Conservation (phyloP, 2,888 invertebrate species). For the Andrena praecox region DNA sequence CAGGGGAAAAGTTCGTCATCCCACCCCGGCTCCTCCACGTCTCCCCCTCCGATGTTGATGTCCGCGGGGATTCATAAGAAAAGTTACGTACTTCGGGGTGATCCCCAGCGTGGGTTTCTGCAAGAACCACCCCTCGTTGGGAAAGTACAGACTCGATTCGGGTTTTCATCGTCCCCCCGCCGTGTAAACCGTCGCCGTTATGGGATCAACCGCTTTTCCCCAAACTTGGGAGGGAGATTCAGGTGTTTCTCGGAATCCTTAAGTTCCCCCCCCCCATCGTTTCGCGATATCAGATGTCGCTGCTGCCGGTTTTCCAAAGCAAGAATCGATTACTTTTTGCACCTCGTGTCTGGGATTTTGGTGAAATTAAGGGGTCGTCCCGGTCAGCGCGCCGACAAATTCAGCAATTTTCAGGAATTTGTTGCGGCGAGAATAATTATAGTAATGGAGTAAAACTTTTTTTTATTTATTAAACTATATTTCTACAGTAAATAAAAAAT, state of each 20-base stretch:
- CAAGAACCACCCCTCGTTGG: constrained; percentile 26
- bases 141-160: constrained; percentile 43
- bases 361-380: no score
- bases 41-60: constrained; percentile 47
- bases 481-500: no score
- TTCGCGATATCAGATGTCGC: no score
- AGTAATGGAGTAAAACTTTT: no score
- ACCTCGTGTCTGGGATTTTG: no score
- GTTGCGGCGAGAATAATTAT: no score
- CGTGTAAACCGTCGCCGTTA: constrained; percentile 72
- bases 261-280: not conserved
- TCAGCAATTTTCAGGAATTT: no score
- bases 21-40: not conserved
- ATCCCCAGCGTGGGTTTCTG: constrained; percentile 23
- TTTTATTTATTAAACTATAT: no score
- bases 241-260: constrained; percentile 15
- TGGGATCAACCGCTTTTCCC: constrained; percentile 77
- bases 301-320: no score
- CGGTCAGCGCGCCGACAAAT: no score
- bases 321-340: no score
- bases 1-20: constrained; percentile 34
- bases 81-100: constrained; percentile 74
- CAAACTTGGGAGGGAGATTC: constrained; percentile 22
- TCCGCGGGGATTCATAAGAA: constrained; percentile 77
- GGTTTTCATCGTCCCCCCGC: constrained; percentile 46